phyloP scores from a whole-genome alignment of 2,888 invertebrate genomes.

The Sipunculus nudus region DNA sequence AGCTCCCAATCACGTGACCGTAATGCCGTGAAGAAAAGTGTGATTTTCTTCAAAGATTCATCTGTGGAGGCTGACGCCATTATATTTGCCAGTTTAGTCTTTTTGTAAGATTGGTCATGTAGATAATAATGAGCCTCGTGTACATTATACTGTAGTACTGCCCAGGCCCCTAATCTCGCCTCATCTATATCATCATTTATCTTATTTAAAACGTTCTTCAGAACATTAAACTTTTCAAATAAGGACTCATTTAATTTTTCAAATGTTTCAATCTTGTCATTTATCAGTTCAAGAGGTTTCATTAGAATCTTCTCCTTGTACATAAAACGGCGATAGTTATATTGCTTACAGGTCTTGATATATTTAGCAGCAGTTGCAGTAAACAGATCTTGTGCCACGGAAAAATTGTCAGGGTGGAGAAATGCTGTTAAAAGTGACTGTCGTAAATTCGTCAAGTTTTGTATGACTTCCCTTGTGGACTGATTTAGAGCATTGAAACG shows the following conservation, averaged over 20 bases:
- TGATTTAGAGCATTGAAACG: too few species aligned
- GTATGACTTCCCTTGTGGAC: too few species aligned
- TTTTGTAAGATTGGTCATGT: not conserved
- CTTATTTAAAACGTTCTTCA: too few species aligned
- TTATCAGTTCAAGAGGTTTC: conserved; percentile 1
- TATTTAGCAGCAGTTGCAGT: not conserved
- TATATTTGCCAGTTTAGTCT: not conserved
- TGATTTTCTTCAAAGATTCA: not conserved
- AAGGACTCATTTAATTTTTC: not conserved
- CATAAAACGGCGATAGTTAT: conserved; percentile 13
- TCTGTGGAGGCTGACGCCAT: not conserved
- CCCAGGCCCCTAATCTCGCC: too few species aligned
- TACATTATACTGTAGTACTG: too few species aligned
- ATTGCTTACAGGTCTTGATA: not conserved
- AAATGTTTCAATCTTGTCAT: conserved; percentile 1
- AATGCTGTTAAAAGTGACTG: too few species aligned
- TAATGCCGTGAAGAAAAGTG: not conserved
- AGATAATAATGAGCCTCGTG: not conserved
- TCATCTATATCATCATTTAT: too few species aligned
- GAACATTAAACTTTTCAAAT: too few species aligned
- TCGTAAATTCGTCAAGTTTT: too few species aligned
- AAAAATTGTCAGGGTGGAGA: too few species aligned
- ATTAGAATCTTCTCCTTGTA: conserved; percentile 4
- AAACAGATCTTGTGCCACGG: too few species aligned
- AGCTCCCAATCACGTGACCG: too few species aligned